Base-by-base conservation (phyloP, 2,113 vertebrate species). In the Tamias sibiricus region DNA sequence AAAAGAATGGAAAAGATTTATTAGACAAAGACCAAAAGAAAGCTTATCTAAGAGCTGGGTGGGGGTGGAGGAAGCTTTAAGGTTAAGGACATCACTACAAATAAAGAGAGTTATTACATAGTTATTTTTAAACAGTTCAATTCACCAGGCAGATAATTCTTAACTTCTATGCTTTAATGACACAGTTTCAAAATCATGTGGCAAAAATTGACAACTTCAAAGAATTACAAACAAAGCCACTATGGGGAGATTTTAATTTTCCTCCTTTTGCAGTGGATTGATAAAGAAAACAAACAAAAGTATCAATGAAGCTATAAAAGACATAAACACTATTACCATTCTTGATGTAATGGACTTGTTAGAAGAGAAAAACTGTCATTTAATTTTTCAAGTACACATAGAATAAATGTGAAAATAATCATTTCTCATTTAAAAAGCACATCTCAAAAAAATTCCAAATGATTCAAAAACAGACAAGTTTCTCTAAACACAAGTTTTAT, bases 71-170 rank as follows among this genome's bases (percentile, higher is more conserved):
- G 54, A 52, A 82, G 3, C 16, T 88, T 64, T 40, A 64, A 87
- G 68, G 35, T 84, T 17, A 82, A 91, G 83, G 72, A 81, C 6
- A 91, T 71, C 11, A 52, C 47, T 59, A 84, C 1, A 69, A 49
- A 69, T 75, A 79, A 44, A 64, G 44, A 86, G 35, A 84, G 22
- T 84, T 22, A 59, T 44, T 74, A 71, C n/a, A 40, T 64, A 88
- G 87, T 44, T 37, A 35, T 37, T 62, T 97, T 93, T 81, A 92
- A 96, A 94, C 83, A 76, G 75, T 64, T 81, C 40, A 77, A 40
- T 22, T 91, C 49, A 37, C 22, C 16, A 89, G 77, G 20, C 82
- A 95, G 52, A 87, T 66, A 79, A 82, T 47, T 86, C 66, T 85
- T 72, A 64, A 40, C 52, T 71, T 49, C 49, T 17, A 90, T 40